Evolutionary conservation across 2,113 vertebrate genomes (phyloP), one percentile per base, ranked within the genome.

Genomic region (Neodon shergylaensis): DNA sequence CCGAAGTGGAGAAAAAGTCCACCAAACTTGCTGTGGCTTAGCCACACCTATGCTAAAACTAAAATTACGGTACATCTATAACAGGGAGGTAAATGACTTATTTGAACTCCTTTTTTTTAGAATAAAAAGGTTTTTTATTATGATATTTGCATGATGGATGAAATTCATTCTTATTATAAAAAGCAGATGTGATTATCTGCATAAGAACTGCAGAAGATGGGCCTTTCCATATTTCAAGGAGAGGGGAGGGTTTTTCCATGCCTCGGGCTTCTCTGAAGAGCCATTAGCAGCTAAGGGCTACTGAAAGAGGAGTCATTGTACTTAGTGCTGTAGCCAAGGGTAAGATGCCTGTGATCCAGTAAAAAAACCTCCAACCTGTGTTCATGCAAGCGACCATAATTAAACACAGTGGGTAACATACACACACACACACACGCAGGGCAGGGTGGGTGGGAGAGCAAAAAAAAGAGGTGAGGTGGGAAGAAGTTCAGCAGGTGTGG

Each of bases 121-220:
- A 63, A 92, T 87, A 47, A 14, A 81, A 26, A 90, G 31, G 31
- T 84, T 90, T 90, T 28, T 66, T 92, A 61, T 44, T 90, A 39
- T 93, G 36, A 85, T 81, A 81, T 70, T 94, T 94, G 84, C 31
- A 47, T 21, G 77, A 13, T 61, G 77, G 21, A 52, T 24, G 47
- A 65, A 17, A 63, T 79, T 61, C 14, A 44, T 70, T 89, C 78
- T 87, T 88, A 91, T 89, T 54, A 63, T 88, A 85, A 94, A 85
- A 84, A 21, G 82, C 61, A 31, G 8, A 65, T 36, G 61, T 47
- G 28, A 26, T 65, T 47, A 47, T 39, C 61, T 85, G 82, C 33
- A 44, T 26, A 85, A 85, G 28, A 63, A 83, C 24, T 83, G 42
- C 24, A 83, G n/a, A 63, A 42, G 6, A 47, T 33, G 17, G 28